A percentile compares a stretch with the other conserved stretches of the same genome.
Evolutionary conservation across 2,888 invertebrate genomes (phyloP).

Genomic region (Cryptocephalus moraei): DNA sequence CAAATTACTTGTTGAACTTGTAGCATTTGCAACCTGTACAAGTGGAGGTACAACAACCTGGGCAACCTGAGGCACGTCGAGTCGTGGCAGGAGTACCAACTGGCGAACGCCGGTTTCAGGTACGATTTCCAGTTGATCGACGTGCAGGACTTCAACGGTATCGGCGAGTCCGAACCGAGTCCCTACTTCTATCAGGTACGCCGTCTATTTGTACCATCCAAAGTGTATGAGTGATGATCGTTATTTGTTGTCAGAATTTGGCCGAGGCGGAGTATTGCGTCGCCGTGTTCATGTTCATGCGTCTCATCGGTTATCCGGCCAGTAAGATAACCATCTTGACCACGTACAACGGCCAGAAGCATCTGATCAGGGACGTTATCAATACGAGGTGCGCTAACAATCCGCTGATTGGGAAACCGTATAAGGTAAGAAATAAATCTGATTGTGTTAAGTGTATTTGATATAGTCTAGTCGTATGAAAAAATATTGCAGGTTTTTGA

Average conservation of each 20-base stretch:
- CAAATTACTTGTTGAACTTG: conserved; percentile 10
- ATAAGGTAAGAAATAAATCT: conserved; percentile 69
- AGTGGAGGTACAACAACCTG: conserved; percentile 94
- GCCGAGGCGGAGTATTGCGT: conserved; percentile 93
- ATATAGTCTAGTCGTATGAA: not conserved
- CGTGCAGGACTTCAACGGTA: conserved; percentile 92
- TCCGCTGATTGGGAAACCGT: conserved; percentile 86
- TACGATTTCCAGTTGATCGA: conserved; percentile 93
- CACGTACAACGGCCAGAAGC: conserved; percentile 98
- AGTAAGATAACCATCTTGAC: conserved; percentile 95
- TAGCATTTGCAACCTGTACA: conserved; percentile 86
- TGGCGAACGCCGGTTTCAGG: conserved; percentile 85
- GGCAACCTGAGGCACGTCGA: conserved; percentile 88
- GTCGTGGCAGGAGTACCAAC: conserved; percentile 71
- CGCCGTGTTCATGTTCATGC: conserved; percentile 97
- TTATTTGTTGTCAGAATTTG: conserved; percentile 49
- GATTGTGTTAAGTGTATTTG: too few relatives aligned
- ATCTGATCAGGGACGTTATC: conserved; percentile 91
- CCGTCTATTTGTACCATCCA: not conserved
- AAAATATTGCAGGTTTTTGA: conserved; percentile 2
- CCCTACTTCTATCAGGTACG: conserved; percentile 94
- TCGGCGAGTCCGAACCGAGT: conserved; percentile 95
- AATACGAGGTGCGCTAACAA: conserved; percentile 88
- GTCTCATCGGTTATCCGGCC: conserved; percentile 91
- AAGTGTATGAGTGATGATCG: not conserved